Evolutionary conservation across 2,797 vertebrate species (phyloP).

Genomic region (Catostomus latipinnis): DNA sequence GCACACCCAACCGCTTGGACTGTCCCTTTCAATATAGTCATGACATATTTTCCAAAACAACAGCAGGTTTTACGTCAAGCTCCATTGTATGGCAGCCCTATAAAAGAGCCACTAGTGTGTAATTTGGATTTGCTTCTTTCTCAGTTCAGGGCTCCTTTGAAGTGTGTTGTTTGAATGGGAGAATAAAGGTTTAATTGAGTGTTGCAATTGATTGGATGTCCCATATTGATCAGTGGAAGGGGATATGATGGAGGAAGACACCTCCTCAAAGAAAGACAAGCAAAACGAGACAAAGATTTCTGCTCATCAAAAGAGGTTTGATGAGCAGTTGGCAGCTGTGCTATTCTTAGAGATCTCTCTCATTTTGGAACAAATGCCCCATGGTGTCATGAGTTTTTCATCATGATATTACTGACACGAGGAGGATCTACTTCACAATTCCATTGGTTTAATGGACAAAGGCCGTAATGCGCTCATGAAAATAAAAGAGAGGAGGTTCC

Average conservation of each 20-base stretch:
- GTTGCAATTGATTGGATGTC: constrained; percentile 89
- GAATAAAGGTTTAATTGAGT: constrained; percentile 92
- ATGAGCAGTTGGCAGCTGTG: constrained; percentile 91
- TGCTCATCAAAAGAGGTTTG: constrained; percentile 63
- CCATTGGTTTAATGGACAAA: constrained; percentile 76
- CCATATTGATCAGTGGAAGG: constrained; percentile 79
- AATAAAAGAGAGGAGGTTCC: constrained; percentile 69
- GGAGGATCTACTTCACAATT: constrained; percentile 78
- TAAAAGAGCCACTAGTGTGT: constrained; percentile 84
- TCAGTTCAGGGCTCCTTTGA: constrained; percentile 75
- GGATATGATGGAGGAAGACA: constrained; percentile 59
- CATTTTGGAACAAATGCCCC: constrained; percentile 84
- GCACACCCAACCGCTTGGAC: constrained; percentile 88
- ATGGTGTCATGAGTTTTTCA: constrained; percentile 86
- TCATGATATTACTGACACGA: constrained; percentile 80
- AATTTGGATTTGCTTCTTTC: constrained; percentile 79
- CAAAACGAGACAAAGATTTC: constrained; percentile 78
- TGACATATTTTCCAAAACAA: constrained; percentile 83
- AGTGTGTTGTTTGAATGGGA: constrained; percentile 81
- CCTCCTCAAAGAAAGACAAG: constrained; percentile 64
- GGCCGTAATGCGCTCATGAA: constrained; percentile 52
- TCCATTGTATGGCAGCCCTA: constrained; percentile 78
- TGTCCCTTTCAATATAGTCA: constrained; percentile 75
- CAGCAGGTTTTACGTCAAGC: constrained; percentile 83
- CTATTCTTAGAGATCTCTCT: constrained; percentile 75